Evolutionary conservation across 2,888 invertebrate species (phyloP).

Genomic region (Thera britannica): DNA sequence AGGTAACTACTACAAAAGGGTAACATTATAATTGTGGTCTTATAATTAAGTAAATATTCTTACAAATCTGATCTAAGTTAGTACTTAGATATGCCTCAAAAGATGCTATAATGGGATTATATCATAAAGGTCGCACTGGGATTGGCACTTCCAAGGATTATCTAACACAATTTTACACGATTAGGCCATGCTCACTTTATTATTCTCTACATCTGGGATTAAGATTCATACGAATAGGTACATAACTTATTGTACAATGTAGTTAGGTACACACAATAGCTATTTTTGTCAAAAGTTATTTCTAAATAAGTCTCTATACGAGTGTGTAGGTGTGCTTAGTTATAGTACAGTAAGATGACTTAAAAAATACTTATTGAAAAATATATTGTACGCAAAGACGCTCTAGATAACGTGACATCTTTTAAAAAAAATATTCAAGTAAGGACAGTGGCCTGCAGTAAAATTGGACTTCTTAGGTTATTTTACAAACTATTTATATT

Average conservation of each 20-base stretch:
- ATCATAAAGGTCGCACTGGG: neutral
- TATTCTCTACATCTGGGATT: constrained; percentile 2
- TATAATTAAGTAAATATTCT: neutral
- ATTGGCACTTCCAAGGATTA: neutral
- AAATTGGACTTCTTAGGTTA: too few relatives aligned
- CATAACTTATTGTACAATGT: neutral
- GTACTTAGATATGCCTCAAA: neutral
- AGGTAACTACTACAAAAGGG: constrained; percentile 17
- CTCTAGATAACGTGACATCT: too few relatives aligned
- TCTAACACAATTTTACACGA: neutral
- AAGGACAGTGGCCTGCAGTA: too few relatives aligned
- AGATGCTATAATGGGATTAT: neutral
- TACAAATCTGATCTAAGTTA: neutral
- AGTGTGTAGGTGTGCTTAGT: neutral
- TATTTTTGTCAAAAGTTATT: neutral
- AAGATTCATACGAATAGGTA: constrained; percentile 2
- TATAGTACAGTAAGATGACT: neutral
- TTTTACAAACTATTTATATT: neutral
- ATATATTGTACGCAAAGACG: neutral
- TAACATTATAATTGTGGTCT: too few relatives aligned
- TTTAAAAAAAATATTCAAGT: too few relatives aligned
- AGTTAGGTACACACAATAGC: neutral
- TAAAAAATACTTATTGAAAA: neutral
- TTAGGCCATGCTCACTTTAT: constrained; percentile 15
- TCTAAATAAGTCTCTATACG: neutral